Percentiles rank a stretch among this genome's conserved stretches.
Evolutionary conservation across 2,888 invertebrate species (phyloP).

Genomic region (Brenthis hecate): DNA sequence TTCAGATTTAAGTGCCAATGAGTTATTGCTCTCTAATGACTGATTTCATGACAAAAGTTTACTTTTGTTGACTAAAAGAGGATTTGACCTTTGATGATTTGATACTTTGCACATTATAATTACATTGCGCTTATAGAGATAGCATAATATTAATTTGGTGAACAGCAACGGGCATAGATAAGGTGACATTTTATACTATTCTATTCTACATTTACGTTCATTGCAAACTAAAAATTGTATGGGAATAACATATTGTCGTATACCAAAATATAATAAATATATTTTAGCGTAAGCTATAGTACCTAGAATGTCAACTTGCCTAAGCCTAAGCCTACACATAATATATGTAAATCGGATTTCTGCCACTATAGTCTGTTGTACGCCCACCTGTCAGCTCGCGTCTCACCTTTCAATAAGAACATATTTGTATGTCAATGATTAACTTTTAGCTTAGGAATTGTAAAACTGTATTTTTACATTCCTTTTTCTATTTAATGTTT

Average conservation of each 20-base stretch:
- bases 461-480: constrained; percentile 37
- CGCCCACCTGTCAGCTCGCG: not conserved
- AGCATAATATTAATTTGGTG: not conserved
- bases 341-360: not conserved
- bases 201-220: no score
- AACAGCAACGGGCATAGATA: not conserved
- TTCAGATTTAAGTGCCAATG: constrained; percentile 17
- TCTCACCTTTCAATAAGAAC: constrained; percentile 4
- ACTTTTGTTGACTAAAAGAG: constrained; percentile 19
- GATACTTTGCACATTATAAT: not conserved
- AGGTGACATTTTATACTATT: no score
- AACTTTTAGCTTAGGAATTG: constrained; percentile 33
- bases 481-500: constrained; percentile 28
- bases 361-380: not conserved
- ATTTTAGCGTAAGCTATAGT: no score
- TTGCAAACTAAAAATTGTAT: no score
- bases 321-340: no score
- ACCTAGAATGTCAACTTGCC: no score
- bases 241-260: no score
- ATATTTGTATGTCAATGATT: constrained; percentile 23
- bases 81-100: constrained; percentile 23
- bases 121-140: not conserved
- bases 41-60: constrained; percentile 15
- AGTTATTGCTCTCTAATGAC: constrained; percentile 25
- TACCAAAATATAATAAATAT: no score